phyloP scores from a whole-genome alignment of 2,888 invertebrate genomes.

The Machimus atricapillus region DNA sequence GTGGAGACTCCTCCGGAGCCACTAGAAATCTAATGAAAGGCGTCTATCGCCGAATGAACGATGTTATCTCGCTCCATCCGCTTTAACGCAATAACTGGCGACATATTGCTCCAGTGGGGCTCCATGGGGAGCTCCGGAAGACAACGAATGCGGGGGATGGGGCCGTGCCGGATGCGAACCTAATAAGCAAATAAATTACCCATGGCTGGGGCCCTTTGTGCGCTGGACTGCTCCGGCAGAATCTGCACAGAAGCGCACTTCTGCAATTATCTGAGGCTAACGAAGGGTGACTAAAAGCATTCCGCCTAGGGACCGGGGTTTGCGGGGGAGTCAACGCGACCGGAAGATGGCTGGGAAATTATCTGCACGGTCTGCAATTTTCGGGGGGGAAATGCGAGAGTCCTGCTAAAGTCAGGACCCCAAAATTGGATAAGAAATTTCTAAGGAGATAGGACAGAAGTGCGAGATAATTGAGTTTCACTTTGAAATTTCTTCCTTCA shows the following conservation, averaged over 20 bases:
- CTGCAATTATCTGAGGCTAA: constrained; percentile 11
- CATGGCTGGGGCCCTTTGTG: neutral
- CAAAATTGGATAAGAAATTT: neutral
- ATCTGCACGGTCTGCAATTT: neutral
- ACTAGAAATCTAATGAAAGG: neutral
- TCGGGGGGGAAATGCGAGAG: neutral
- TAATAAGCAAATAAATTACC: neutral
- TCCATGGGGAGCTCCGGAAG: neutral
- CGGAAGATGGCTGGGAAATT: neutral
- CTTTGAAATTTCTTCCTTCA: neutral
- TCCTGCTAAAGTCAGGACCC: neutral
- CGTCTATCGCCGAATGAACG: neutral
- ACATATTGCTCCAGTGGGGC: neutral
- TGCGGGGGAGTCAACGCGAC: neutral
- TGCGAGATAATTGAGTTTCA: neutral
- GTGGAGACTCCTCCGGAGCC: neutral
- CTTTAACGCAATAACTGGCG: neutral
- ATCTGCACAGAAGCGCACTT: neutral
- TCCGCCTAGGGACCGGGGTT: neutral
- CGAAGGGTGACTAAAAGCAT: constrained; percentile 16
- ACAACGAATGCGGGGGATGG: neutral
- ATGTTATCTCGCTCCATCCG: neutral
- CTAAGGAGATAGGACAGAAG: neutral
- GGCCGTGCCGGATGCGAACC: neutral
- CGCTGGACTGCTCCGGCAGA: neutral